These are phyloP conservation scores for Nesogale talazaci DNA, from an alignment of 2,113 vertebrate species.

Conservation along the genomic window DNA sequence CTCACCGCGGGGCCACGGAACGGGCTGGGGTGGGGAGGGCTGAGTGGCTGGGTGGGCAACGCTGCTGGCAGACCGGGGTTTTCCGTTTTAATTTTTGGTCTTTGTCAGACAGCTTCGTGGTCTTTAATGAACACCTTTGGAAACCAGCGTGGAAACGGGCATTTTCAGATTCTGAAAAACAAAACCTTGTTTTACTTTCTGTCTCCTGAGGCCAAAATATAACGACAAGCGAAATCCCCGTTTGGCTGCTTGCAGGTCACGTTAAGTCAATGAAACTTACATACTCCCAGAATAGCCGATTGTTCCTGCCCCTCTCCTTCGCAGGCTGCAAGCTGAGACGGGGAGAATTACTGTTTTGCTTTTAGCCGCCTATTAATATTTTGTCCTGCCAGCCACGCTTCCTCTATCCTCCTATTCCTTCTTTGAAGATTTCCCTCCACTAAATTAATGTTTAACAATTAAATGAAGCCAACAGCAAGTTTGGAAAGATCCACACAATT, in stretches of 20 bases:
- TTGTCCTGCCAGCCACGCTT: constrained; percentile 86
- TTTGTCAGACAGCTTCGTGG: constrained; percentile 67
- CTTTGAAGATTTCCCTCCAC: constrained; percentile 88
- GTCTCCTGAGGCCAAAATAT: constrained; percentile 92
- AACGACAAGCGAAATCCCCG: constrained; percentile 95
- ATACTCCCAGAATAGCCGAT: constrained; percentile 94
- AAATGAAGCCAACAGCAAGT: constrained; percentile 90
- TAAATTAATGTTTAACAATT: constrained; percentile 93
- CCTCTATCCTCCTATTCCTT: constrained; percentile 72
- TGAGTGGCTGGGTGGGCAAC: constrained; percentile 25
- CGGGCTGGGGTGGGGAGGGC: constrained; percentile 1
- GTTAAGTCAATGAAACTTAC: constrained; percentile 97
- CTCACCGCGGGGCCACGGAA: background rate
- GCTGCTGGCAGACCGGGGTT: constrained; percentile 80
- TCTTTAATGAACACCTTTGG: constrained; percentile 84
- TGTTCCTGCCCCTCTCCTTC: constrained; percentile 91
- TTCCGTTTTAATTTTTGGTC: constrained; percentile 82
- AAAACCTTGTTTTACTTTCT: constrained; percentile 94
- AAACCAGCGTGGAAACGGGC: constrained; percentile 87
- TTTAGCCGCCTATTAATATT: constrained; percentile 91
- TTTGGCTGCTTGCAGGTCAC: constrained; percentile 96
- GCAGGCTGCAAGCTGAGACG: constrained; percentile 92
- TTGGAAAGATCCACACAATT: constrained; percentile 89
- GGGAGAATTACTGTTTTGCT: constrained; percentile 93
- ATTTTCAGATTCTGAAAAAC: constrained; percentile 86